Evolutionary conservation across 2,113 vertebrate species (phyloP), one percentile per base, ranked within the genome.

Genomic region (Bostrychus sinensis): DNA sequence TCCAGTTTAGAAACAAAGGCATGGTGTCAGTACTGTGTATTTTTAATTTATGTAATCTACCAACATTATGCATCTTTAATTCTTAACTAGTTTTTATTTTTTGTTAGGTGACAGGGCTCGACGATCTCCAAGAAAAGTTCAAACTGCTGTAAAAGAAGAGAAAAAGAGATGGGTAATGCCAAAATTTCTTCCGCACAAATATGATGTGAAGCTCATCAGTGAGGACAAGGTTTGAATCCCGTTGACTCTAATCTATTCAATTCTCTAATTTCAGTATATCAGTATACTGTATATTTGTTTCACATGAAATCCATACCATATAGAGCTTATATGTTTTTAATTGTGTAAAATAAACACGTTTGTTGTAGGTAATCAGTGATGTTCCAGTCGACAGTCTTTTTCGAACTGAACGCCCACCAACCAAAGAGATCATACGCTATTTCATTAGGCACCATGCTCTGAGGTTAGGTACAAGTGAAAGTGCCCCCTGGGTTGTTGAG

Each of bases 381-480:
- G 98, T 99, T 30, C 98, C 98, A 25, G 91, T 81, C 25, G 95
- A 98, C 58, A 97, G 94, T 77, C 92, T 99, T 34, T 92, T 89
- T 61, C 93, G 98, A 38, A 94, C 96, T 0, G 98, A 99, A 62
- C 93, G 98, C 0, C 98, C 98, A 48, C 98, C 98, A 30, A 99
- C 96, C 87, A 99, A 99, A 81, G 98, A 99, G 89, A 98, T 99
- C 62, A 91, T 98, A 84, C 94, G 98, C 14, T 99, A 99, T 74
- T 99, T 97, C 80, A 99, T 99, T 87, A 92, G 97, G 19, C 98
- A 99, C 66, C 93, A 95, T 0, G 94, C 97, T 0, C 86, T 98
- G 14, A 93, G 96, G 37, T 86, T 96, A 1, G 97, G 96, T 37
- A 94, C 89, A 0, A 95, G 94, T 34, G 96, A 98, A 86, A 98